Conservation (phyloP, 2,888 invertebrate genomes). For the Ditula angustiorana region DNA sequence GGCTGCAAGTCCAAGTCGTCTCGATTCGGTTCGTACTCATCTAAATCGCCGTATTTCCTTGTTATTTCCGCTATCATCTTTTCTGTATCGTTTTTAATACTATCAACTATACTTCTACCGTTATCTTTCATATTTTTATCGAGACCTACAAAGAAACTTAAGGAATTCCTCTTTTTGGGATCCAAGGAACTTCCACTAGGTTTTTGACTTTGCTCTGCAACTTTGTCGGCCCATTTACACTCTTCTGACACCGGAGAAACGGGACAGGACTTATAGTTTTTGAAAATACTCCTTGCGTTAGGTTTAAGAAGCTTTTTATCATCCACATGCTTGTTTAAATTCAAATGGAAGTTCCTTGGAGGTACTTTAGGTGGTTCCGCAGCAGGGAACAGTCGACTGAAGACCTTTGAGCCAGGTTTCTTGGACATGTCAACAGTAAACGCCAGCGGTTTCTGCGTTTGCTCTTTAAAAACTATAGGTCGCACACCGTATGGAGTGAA, state of each 20-base stretch:
- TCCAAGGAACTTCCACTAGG: conserved; percentile 68
- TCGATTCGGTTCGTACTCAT: conserved; percentile 73
- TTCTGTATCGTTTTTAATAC: conserved; percentile 87
- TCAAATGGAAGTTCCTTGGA: conserved; percentile 74
- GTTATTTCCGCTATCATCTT: conserved; percentile 89
- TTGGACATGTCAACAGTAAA: conserved; percentile 73
- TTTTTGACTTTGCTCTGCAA: conserved; percentile 57
- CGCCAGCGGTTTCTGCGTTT: conserved; percentile 60
- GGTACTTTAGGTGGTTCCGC: conserved; percentile 61
- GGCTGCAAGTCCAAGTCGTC: conserved; percentile 73
- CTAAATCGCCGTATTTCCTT: conserved; percentile 87
- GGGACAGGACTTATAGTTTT: conserved; percentile 91
- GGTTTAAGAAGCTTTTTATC: conserved; percentile 73
- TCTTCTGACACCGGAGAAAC: conserved; percentile 94
- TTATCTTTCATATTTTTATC: conserved; percentile 75
- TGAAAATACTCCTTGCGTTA: conserved; percentile 83
- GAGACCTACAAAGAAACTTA: conserved; percentile 88
- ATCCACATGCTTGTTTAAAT: conserved; percentile 60
- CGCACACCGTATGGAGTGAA: conserved; percentile 59
- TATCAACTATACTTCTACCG: conserved; percentile 86
- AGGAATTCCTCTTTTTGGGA: conserved; percentile 85
- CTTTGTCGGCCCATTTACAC: conserved; percentile 87
- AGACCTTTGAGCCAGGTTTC: conserved; percentile 74
- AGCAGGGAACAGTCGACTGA: conserved; percentile 73
- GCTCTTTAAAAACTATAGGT: conserved; percentile 71